A percentile compares a stretch with the other conserved stretches of the same genome.
Evolutionary conservation across 2,888 invertebrate species (phyloP).

Genomic region (Odontocerum albicorne): DNA sequence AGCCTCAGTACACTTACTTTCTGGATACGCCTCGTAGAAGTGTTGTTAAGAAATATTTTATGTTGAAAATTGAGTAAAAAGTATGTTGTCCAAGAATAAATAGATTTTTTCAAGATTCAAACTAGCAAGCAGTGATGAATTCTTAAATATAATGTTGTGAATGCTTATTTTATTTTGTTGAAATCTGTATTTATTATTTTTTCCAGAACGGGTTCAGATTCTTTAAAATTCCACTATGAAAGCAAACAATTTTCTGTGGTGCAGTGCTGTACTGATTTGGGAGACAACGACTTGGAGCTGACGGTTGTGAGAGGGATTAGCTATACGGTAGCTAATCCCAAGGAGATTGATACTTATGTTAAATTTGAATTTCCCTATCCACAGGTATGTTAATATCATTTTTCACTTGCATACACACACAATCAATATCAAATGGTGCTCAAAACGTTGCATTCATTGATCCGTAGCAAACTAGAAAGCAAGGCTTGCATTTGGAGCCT

Average conservation of each 20-base stretch:
- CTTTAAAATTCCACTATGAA: constrained; percentile 94
- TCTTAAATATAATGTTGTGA: background rate
- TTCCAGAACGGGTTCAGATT: constrained; percentile 54
- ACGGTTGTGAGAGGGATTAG: constrained; percentile 84
- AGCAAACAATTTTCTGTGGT: constrained; percentile 86
- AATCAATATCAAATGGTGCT: too few species aligned
- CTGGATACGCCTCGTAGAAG: too few species aligned
- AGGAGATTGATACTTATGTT: constrained; percentile 91
- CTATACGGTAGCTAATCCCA: constrained; percentile 79
- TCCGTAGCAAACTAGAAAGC: too few species aligned
- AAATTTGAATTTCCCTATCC: constrained; percentile 93
- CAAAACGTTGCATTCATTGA: too few species aligned
- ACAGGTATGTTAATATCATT: constrained; percentile 63
- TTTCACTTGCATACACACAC: too few species aligned
- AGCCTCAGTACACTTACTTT: too few species aligned
- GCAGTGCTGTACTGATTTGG: constrained; percentile 92
- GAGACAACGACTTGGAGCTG: constrained; percentile 88
- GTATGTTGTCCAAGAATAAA: background rate
- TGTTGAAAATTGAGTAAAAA: background rate
- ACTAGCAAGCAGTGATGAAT: background rate
- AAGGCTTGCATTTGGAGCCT: too few species aligned
- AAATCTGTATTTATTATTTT: constrained; percentile 1
- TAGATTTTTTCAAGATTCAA: background rate
- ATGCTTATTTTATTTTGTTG: background rate
- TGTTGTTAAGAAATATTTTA: too few species aligned